phyloP scores from a whole-genome alignment of 2,113 vertebrate species.

The Baryphthengus martii region DNA sequence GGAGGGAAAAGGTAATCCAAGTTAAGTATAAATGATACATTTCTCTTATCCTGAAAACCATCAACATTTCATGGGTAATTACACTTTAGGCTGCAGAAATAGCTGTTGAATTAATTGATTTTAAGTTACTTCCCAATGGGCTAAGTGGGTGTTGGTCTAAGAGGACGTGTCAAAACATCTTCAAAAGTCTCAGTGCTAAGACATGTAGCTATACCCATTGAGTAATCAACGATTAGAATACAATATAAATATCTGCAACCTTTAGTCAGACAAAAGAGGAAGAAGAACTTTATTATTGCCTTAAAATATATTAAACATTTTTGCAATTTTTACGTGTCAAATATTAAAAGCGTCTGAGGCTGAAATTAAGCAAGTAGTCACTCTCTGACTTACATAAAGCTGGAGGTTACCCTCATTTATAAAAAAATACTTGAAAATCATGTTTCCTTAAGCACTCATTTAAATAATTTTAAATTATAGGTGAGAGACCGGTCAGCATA shows the following conservation, averaged over 20 bases:
- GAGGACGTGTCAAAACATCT: background rate
- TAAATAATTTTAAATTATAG: background rate
- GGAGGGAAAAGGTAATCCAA: background rate
- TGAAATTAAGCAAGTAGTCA: background rate
- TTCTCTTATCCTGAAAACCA: background rate
- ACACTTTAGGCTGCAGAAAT: background rate
- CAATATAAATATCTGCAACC: background rate
- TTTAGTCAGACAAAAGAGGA: background rate
- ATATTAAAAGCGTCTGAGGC: background rate
- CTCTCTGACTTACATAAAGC: background rate
- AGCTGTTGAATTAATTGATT: constrained; percentile 27
- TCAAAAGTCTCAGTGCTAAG: background rate
- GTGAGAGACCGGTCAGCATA: background rate
- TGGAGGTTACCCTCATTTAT: background rate
- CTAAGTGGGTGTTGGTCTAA: background rate
- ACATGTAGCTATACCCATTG: background rate
- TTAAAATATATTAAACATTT: background rate
- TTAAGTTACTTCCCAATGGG: background rate
- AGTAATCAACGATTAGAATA: background rate
- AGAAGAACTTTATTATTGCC: background rate
- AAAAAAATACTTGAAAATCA: background rate
- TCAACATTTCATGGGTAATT: constrained; percentile 11
- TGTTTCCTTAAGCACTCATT: background rate
- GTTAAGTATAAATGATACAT: background rate
- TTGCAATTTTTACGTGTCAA: background rate